phyloP scores from a whole-genome alignment of 2,888 invertebrate species.

The Platycheirus rosarum region DNA sequence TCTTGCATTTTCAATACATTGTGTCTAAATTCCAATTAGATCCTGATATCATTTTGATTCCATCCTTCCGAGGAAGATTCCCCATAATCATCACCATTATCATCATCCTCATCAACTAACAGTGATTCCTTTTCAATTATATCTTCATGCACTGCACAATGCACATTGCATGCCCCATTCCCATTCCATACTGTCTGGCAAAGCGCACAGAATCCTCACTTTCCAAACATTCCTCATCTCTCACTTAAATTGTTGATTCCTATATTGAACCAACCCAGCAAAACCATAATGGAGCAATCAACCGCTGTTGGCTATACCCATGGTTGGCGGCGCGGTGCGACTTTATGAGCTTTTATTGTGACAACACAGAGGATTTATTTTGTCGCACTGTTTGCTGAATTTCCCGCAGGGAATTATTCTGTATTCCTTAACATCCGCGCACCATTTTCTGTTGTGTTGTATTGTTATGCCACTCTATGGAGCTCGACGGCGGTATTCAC shows the following conservation, averaged over 20 bases:
- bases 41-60: constrained; percentile 45
- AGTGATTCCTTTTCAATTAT: constrained; percentile 44
- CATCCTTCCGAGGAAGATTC: constrained; percentile 18
- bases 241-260: constrained; percentile 55
- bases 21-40: constrained; percentile 32
- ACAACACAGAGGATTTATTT: constrained; percentile 60
- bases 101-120: constrained; percentile 42
- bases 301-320: constrained; percentile 20
- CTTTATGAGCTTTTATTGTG: constrained; percentile 67
- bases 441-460: constrained; percentile 18
- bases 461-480: constrained; percentile 43
- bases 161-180: too few species aligned
- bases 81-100: not conserved
- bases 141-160: constrained; percentile 16
- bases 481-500: constrained; percentile 1
- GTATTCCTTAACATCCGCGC: constrained; percentile 2
- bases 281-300: constrained; percentile 64
- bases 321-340: constrained; percentile 8
- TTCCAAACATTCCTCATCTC: constrained; percentile 5
- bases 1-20: constrained; percentile 18
- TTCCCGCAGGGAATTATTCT: constrained; percentile 18
- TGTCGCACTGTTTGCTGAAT: constrained; percentile 60
- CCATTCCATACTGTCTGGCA: not conserved
- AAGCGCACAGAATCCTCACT: constrained; percentile 13
- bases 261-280: constrained; percentile 55